Base-by-base conservation (phyloP, 2,113 vertebrate species). In the Seriola quinqueradiata region DNA sequence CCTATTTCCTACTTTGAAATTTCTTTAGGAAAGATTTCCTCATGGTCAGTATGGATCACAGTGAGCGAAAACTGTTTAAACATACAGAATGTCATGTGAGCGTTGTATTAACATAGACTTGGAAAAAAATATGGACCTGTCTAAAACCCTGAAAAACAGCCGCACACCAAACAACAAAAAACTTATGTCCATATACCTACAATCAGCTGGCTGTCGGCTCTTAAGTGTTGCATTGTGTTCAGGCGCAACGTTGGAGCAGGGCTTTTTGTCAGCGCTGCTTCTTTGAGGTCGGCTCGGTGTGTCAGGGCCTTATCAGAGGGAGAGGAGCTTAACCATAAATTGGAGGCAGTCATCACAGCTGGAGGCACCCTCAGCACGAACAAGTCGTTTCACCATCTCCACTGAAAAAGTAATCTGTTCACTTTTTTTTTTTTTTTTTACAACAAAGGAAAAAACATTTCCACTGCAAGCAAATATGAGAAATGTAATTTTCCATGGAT, bases 341-440 rank as follows among this genome's bases (percentile, higher is more conserved):
- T 54, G 42, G 34, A 74, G 42, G 46, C 63, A 74, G 36, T 66
- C 75, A 61, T 78, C 78, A 67, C 77, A 83, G 75, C 59, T 72
- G 50, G 72, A 80, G 84, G 74, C 54, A 25, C 67, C 36, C 23
- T 69, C 21, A 64, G 23, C 21, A 8, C 52, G 32, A 72, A 65
- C 38, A 55, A 57, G 75, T 40, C 23, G 6, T 82, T 70, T 40
- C 14, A 40, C 25, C 23, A 4, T 67, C 25, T 64, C 36, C 16
- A 12, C 46, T 19, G 48, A 13, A n/a, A 32, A 69, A 82, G 77
- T 59, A 63, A 64, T 71, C 34, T 46, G 38, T 74, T 77, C 23
- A 59, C 12, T 38, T 46, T 38, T 46, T 17, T 68, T 52, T 38
- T 68, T 52, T 38, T 46, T 17, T 68, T 52, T 42, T 23, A 42